Conservation (phyloP, 2,797 vertebrate genomes). For the Ibycter americanus region DNA sequence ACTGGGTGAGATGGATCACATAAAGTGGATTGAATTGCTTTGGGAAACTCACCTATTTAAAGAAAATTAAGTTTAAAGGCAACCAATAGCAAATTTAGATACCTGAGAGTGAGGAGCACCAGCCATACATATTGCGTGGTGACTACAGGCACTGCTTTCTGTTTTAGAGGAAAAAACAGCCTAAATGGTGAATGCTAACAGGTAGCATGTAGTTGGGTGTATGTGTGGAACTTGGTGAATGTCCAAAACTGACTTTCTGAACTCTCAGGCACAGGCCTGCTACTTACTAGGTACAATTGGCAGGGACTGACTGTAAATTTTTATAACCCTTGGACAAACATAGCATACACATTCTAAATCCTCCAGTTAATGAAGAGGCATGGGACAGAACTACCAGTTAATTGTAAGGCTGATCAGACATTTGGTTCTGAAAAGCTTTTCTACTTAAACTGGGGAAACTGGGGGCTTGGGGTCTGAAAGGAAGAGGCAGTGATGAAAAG, state of each 20-base stretch:
- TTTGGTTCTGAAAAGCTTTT: not conserved
- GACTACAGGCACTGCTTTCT: not conserved
- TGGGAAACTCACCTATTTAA: not conserved
- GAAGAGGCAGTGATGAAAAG: not conserved
- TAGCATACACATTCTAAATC: not conserved
- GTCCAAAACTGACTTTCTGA: not conserved
- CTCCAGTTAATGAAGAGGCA: not conserved
- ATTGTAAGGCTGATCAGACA: not conserved
- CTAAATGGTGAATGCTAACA: not conserved
- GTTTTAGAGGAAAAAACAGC: not conserved
- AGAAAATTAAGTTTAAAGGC: not conserved
- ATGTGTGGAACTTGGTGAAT: not conserved
- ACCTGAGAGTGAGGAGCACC: not conserved
- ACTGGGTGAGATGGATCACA: not conserved
- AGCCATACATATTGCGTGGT: accelerated
- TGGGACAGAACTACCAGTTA: not conserved
- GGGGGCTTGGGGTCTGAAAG: not conserved
- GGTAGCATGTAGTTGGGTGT: not conserved
- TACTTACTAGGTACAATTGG: not conserved
- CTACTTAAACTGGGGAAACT: not conserved
- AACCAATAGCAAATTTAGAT: not conserved
- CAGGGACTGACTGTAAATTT: not conserved
- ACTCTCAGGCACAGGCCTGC: not conserved
- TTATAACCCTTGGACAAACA: not conserved
- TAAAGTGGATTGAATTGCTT: not conserved